Evolutionary conservation across 2,797 vertebrate species (phyloP), one percentile per base, ranked within the genome.

Genomic region (Australoheros facetus): DNA sequence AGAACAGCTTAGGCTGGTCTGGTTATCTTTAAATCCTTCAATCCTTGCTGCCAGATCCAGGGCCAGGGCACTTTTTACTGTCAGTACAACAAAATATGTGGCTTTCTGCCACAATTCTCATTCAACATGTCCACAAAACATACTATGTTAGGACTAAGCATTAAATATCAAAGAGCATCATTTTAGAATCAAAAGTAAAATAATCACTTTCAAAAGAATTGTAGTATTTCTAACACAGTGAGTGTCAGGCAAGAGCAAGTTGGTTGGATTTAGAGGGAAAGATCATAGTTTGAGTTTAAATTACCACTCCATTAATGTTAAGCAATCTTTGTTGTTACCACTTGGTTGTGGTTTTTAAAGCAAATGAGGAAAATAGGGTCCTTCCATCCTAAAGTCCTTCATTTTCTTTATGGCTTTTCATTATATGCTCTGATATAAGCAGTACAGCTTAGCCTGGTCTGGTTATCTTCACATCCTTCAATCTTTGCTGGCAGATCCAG

Each of bases 11-110:
- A 70, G 74, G 0, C 45, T 11, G 30, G 14, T 69, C 32, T 51
- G 17, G 45, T 75, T 14, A 74, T 70, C 54, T 64, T 28, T 66
- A 34, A 82, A 72, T 45, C 8, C 2, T 26, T 80, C 64, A 69
- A 34, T 70, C 71, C 54, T 51, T 70, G 26, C 48, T 59, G 39
- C 21, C 26, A 45, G 57, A 77, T 37, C n/a, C 60, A 56, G 71
- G 16, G 3, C 32, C 39, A 56, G 7, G 2, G 30, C 13, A 26
- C 39, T 69, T 16, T 64, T 57, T 21, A 71, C 37, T 26, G 57
- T 56, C 42, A 64, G 7, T 39, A 39, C 30, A 34, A 19, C 17
- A 39, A 37, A 37, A 60, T 39, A 60, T 21, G 17, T 26, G 21
- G 23, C 30, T 54, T 19, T n/a, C 19, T 59, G 32, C 14, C 34